These are phyloP conservation scores for Netelia inedita DNA, from an alignment of 2,888 invertebrate species.

Conservation along the genomic window DNA sequence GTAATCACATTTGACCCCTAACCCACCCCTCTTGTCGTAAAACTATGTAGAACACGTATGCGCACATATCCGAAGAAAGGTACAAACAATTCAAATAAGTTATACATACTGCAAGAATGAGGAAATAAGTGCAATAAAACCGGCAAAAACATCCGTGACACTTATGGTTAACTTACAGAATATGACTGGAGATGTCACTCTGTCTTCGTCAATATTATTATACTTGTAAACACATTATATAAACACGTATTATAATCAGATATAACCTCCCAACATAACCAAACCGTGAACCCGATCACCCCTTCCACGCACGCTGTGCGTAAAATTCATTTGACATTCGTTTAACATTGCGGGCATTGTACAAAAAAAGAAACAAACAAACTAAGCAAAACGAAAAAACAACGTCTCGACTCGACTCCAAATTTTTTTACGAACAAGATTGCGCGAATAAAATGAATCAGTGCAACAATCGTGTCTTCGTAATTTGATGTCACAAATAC, in stretches of 20 bases:
- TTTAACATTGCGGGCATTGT: constrained; percentile 77
- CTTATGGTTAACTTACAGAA: not conserved
- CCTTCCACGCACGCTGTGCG: constrained; percentile 18
- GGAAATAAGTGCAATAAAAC: constrained; percentile 1
- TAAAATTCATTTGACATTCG: constrained; percentile 78
- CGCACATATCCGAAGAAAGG: not conserved
- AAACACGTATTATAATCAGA: not conserved
- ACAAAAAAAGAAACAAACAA: not conserved
- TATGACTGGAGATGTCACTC: constrained; percentile 10
- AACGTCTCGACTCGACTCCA: not conserved
- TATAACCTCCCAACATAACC: not conserved
- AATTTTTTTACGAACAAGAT: not conserved
- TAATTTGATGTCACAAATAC: constrained; percentile 42
- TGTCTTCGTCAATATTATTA: constrained; percentile 28
- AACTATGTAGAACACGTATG: not conserved
- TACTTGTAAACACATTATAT: not conserved
- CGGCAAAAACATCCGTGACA: not conserved
- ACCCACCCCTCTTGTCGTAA: not conserved
- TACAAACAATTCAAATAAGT: not conserved
- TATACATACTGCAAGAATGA: not conserved
- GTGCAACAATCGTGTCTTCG: constrained; percentile 13
- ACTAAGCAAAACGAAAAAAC: not conserved
- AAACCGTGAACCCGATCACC: not conserved
- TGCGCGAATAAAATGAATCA: constrained; percentile 34
- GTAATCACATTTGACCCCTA: not conserved